phyloP scores from a whole-genome alignment of 1,140 invertebrate species.

The Centruroides sculpturatus region DNA sequence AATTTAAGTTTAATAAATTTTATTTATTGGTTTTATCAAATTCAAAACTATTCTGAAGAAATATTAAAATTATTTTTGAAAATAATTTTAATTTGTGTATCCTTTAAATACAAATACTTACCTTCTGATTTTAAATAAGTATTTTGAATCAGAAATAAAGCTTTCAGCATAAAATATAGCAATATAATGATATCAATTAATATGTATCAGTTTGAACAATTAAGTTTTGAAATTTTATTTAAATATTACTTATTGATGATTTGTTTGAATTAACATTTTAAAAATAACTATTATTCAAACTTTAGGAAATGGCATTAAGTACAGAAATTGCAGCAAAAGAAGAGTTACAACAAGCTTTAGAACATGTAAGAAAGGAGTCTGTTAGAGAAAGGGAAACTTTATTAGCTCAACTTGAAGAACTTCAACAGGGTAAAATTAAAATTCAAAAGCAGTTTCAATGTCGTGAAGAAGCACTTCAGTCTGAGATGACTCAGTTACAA shows the following conservation, averaged over 20 bases:
- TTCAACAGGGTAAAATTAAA: conserved; percentile 38
- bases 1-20: too few species aligned
- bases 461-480: conserved; percentile 47
- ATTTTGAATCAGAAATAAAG: too few species aligned
- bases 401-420: conserved; percentile 36
- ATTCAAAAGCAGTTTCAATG: conserved; percentile 36
- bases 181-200: too few species aligned
- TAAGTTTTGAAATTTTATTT: not conserved
- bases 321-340: conserved; percentile 42
- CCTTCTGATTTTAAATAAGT: too few species aligned
- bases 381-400: conserved; percentile 37
- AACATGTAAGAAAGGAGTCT: conserved; percentile 37
- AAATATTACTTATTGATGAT: not conserved
- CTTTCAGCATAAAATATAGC: too few species aligned
- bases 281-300: not conserved
- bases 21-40: too few species aligned
- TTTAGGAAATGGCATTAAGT: conserved; percentile 40
- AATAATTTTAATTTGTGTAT: too few species aligned
- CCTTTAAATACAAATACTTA: too few species aligned
- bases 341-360: conserved; percentile 45
- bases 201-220: too few species aligned
- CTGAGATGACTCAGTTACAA: conserved; percentile 53
- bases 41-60: too few species aligned
- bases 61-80: too few species aligned
- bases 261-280: not conserved